A percentile compares a stretch with the other conserved stretches of the same genome.
phyloP scores from a whole-genome alignment of 2,113 vertebrate species.

The Mormyrus iriodes region DNA sequence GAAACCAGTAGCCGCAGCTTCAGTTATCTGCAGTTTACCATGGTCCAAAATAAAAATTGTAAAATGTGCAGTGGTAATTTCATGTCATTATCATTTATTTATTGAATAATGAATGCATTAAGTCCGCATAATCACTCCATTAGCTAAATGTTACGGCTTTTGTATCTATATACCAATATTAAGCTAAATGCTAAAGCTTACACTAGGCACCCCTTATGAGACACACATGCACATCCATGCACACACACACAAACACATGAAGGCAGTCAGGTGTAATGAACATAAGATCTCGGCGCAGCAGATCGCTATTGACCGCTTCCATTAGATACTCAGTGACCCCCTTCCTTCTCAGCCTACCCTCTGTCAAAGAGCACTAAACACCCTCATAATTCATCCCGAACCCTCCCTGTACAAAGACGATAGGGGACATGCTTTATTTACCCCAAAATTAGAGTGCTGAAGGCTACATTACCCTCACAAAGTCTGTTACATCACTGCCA shows the following conservation, averaged over 20 bases:
- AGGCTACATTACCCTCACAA: slow-evolving; percentile 73
- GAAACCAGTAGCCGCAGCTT: too few species aligned
- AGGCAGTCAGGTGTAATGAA: slow-evolving; percentile 54
- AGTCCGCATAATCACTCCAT: neutral
- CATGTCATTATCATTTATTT: neutral
- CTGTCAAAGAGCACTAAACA: slow-evolving; percentile 65
- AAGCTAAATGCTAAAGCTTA: neutral
- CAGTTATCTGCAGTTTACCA: too few species aligned
- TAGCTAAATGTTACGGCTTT: neutral
- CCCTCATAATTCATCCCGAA: slow-evolving; percentile 66
- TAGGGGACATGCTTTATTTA: slow-evolving; percentile 71
- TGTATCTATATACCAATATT: neutral
- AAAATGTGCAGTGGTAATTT: too few species aligned
- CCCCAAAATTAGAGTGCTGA: slow-evolving; percentile 75
- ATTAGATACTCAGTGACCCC: slow-evolving; percentile 73
- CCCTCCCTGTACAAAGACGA: slow-evolving; percentile 53
- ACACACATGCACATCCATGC: neutral
- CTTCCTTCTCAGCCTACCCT: slow-evolving; percentile 53
- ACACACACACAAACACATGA: neutral
- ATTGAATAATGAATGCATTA: neutral
- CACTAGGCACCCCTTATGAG: neutral
- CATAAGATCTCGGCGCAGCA: slow-evolving; percentile 57
- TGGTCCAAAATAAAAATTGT: too few species aligned
- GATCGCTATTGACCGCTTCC: slow-evolving; percentile 71
- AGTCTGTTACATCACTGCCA: slow-evolving; percentile 59